These are phyloP conservation scores for Gulo gulo DNA, from an alignment of 2,113 vertebrate species.

Conservation along the genomic window DNA sequence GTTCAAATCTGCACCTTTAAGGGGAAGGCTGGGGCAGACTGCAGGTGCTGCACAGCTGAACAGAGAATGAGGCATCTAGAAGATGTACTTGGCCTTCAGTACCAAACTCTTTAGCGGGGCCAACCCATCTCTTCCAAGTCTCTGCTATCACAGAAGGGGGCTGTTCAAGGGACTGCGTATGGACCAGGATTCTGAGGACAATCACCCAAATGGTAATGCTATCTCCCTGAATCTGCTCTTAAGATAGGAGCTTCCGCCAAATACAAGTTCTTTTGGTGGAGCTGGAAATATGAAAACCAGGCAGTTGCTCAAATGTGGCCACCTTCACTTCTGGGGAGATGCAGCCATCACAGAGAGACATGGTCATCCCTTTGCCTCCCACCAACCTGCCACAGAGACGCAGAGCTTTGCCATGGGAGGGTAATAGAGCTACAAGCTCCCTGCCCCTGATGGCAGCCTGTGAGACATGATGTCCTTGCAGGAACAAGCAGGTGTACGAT, in stretches of 20 bases:
- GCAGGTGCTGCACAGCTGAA: not conserved
- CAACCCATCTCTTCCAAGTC: not conserved
- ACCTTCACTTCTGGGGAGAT: not conserved
- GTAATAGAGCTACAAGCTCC: not conserved
- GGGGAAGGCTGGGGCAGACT: not conserved
- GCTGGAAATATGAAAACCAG: not conserved
- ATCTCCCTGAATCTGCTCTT: not conserved
- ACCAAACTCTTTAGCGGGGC: not conserved
- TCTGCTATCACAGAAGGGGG: not conserved
- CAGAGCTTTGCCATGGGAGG: not conserved
- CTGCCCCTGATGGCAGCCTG: not conserved
- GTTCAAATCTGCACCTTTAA: not conserved
- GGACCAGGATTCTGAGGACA: not conserved
- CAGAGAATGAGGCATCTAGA: not conserved
- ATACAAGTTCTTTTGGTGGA: not conserved
- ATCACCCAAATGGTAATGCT: not conserved
- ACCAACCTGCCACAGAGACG: not conserved
- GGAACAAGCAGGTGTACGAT: not conserved
- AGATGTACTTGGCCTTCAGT: not conserved
- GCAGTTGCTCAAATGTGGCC: too few species aligned
- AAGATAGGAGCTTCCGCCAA: not conserved
- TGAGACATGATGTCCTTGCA: not conserved
- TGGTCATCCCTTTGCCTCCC: not conserved
- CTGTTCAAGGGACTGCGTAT: rapidly evolving
- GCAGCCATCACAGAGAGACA: not conserved